phyloP scores from a whole-genome alignment of 2,888 invertebrate species.

The Platycnemis pennipes region DNA sequence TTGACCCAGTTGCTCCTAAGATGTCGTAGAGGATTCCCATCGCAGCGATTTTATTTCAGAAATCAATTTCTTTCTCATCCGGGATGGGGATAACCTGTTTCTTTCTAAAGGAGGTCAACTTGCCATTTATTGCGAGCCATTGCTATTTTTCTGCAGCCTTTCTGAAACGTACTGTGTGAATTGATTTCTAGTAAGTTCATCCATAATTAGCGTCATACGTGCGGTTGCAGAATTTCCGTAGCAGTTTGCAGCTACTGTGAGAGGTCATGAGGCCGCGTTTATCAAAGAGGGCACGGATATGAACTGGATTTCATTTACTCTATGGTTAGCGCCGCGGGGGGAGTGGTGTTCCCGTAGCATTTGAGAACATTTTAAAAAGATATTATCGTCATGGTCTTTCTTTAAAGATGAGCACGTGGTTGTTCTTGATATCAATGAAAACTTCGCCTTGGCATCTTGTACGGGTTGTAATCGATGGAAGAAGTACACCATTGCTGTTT shows the following conservation, averaged over 20 bases:
- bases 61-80: conserved; percentile 1
- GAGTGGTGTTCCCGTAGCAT: no score
- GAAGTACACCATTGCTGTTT: no score
- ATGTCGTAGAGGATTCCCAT: background rate
- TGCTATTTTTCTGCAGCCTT: background rate
- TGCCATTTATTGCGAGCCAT: background rate
- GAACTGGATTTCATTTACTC: background rate
- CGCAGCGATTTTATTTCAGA: background rate
- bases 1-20: background rate
- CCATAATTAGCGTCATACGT: background rate
- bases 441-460: no score
- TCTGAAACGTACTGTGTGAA: background rate
- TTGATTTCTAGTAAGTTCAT: background rate
- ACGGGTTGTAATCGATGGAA: no score
- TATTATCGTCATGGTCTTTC: no score
- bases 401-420: no score
- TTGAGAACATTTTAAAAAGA: no score
- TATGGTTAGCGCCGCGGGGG: no score
- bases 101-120: background rate
- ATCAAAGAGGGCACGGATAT: background rate
- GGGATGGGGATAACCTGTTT: background rate
- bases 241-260: background rate
- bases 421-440: no score
- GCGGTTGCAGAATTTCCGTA: background rate
- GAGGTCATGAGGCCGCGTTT: background rate